phyloP scores from a whole-genome alignment of 2,888 invertebrate genomes.

The Brachyptera putata region DNA sequence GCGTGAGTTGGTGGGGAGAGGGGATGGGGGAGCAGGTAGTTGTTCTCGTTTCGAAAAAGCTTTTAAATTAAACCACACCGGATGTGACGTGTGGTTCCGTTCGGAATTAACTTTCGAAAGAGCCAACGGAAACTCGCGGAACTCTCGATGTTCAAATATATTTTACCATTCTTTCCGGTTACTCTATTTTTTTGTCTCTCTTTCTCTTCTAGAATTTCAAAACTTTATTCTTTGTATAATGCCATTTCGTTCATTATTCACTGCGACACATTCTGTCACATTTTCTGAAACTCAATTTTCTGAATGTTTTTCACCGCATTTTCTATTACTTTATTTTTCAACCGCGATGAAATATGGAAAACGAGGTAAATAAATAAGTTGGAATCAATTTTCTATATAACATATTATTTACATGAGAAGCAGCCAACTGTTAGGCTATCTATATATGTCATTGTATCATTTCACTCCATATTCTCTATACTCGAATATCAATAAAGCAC shows the following conservation, averaged over 20 bases:
- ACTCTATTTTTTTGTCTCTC: background rate
- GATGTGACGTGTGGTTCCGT: conserved; percentile 20
- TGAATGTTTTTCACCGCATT: conserved; percentile 8
- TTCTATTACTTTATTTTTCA: conserved; percentile 4
- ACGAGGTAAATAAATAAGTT: conserved; percentile 6
- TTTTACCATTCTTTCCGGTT: conserved; percentile 22
- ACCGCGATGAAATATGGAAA: conserved; percentile 16
- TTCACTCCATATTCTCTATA: too few relatives aligned
- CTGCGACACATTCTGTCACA: conserved; percentile 18
- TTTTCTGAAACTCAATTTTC: conserved; percentile 17
- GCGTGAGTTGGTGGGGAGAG: too few relatives aligned
- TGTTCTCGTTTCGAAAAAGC: conserved; percentile 12
- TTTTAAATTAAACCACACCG: conserved; percentile 25
- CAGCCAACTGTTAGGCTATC: too few relatives aligned
- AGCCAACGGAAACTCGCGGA: conserved; percentile 19
- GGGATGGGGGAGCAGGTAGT: conserved; percentile 1
- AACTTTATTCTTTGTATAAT: conserved; percentile 13
- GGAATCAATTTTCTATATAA: background rate
- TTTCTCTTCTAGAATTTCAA: background rate
- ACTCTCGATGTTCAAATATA: conserved; percentile 22
- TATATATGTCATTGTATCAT: too few relatives aligned
- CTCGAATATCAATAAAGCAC: too few relatives aligned
- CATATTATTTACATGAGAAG: too few relatives aligned
- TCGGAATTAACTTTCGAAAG: conserved; percentile 22
- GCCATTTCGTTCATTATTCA: conserved; percentile 11